Base-by-base conservation (phyloP, 2,888 invertebrate genomes). In the Tortricodes alternella region DNA sequence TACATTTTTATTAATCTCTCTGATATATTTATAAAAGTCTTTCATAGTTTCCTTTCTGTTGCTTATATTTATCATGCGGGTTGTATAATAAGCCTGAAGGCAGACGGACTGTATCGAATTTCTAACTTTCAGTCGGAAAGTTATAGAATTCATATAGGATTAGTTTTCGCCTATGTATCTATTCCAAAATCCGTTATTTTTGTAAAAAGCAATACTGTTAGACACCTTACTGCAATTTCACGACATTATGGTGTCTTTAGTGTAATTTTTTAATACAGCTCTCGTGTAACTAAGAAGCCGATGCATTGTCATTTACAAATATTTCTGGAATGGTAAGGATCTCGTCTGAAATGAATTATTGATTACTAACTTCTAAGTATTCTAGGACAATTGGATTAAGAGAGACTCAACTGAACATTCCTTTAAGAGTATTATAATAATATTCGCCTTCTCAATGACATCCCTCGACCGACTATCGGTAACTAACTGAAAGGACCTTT, bases 401-500 rank as follows among this genome's bases (percentile, higher is more conserved):
- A n/a, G n/a, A n/a, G n/a, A n/a, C n/a, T n/a, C n/a, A n/a, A n/a
- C 23, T 7, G 34, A 11, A 34, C 7, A 11, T 34, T 34, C 11
- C 1, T 15, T 34, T 15, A 13, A 15, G 13, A 15, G 18, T 6
- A 15, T 15, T 19, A 19, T 4, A 7, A 5, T 5, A n/a, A 19
- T 18, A 18, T 18, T 15, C 23, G 1, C 8, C 13, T 27, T 38
- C n/a, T 3, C 7, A 32, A 41, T 19, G 32, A 35, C 24, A 34
- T 41, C 3, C 9, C 11, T 6, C 15, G 16, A 3, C 18, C 29
- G 9, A 27, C 46, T 53, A 55, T 27, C 44, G 43, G 44, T 56
- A 56, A 56, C 56, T 56, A 56, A 56, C 43, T 39, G 37, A 29
- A 61, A 65, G 66, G 74, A 75, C 77, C 71, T 74, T 69, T 70